A percentile compares a stretch with the other conserved stretches of the same genome.
These are phyloP conservation scores for Venusia cambrica DNA, from an alignment of 2,888 invertebrate genomes.

Conservation along the genomic window DNA sequence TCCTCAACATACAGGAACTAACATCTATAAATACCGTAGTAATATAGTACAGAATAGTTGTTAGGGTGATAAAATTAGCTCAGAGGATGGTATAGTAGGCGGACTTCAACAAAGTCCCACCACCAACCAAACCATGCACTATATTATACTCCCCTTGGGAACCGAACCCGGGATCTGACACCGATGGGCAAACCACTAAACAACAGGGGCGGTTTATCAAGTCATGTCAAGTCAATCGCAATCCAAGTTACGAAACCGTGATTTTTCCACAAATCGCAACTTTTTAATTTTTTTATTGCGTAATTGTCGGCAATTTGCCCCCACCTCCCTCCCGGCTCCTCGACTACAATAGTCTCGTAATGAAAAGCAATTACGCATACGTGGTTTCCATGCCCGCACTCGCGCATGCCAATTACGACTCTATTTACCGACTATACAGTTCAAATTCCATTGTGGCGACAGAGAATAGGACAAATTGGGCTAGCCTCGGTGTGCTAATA, in stretches of 20 bases:
- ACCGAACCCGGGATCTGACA: too few species aligned
- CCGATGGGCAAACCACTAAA: too few species aligned
- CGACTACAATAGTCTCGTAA: constrained; percentile 70
- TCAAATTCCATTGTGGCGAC: constrained; percentile 27
- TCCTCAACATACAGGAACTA: too few species aligned
- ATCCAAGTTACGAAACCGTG: constrained; percentile 5
- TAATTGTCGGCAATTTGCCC: constrained; percentile 72
- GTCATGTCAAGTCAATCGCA: not conserved
- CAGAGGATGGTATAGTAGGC: too few species aligned
- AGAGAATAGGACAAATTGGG: constrained; percentile 74
- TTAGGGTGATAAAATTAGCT: too few species aligned
- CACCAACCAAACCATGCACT: too few species aligned
- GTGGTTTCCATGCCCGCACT: constrained; percentile 59
- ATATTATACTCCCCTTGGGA: too few species aligned
- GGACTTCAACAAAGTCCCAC: too few species aligned
- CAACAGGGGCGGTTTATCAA: too few species aligned
- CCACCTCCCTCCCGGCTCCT: constrained; percentile 38
- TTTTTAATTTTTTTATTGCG: constrained; percentile 74
- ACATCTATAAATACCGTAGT: too few species aligned
- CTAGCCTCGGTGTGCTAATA: constrained; percentile 61
- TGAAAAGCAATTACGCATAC: constrained; percentile 80
- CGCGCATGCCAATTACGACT: constrained; percentile 33
- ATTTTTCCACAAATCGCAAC: constrained; percentile 34
- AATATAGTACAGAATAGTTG: too few species aligned
- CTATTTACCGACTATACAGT: constrained; percentile 27